Percentiles rank a stretch among this genome's conserved stretches.
Conservation (phyloP, 2,797 vertebrate genomes). For the Paratrypauchen microcephalus region DNA sequence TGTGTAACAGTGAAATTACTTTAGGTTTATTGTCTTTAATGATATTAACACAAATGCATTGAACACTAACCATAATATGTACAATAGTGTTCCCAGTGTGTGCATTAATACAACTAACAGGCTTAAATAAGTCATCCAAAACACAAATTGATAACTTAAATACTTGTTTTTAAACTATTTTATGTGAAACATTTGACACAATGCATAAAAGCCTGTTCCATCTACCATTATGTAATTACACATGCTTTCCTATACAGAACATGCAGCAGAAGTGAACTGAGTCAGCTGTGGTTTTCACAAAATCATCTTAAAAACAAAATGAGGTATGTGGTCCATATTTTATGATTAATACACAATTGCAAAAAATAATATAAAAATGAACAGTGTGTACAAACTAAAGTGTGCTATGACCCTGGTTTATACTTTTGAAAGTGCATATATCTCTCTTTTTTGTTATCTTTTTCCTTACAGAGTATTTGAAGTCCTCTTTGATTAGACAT, state of each 20-base stretch:
- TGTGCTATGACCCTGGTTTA: neutral
- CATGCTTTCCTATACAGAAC: conserved; percentile 32
- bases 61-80: conserved; percentile 36
- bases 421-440: neutral
- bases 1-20: neutral
- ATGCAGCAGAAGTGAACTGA: conserved; percentile 17
- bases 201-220: conserved; percentile 6
- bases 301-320: conserved; percentile 13
- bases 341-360: conserved; percentile 21
- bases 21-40: conserved; percentile 44
- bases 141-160: conserved; percentile 36
- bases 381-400: conserved; percentile 18
- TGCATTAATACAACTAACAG: conserved; percentile 33
- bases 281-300: conserved; percentile 18
- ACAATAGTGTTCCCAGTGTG: conserved; percentile 22
- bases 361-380: conserved; percentile 16
- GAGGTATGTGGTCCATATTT: neutral
- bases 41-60: conserved; percentile 36
- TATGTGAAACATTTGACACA: neutral
- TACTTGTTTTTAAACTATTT: neutral
- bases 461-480: conserved; percentile 20
- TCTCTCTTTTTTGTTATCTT: conserved; percentile 7
- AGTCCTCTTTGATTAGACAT: conserved; percentile 27
- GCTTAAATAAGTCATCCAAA: conserved; percentile 20
- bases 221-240: conserved; percentile 24